These are phyloP conservation scores for Trichoplax adhaerens DNA, from an alignment of 37 sponge, comb jelly and placozoan genomes.

Conservation along the genomic window DNA sequence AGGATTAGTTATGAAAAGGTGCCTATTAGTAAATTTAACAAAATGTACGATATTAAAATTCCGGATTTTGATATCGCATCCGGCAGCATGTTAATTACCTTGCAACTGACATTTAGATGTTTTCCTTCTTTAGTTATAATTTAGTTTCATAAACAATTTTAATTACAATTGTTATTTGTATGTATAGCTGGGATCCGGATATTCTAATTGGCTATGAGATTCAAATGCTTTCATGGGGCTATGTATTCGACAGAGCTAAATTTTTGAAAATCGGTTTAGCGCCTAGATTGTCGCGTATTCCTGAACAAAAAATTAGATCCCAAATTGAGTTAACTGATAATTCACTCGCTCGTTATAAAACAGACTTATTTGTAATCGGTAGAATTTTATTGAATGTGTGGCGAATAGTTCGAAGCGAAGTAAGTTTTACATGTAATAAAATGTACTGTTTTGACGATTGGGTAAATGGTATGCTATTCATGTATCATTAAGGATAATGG, in stretches of 20 bases:
- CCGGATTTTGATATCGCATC: too few species aligned
- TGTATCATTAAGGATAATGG: neutral
- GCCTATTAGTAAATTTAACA: too few species aligned
- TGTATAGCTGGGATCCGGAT: conserved; percentile 56
- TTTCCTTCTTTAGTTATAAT: neutral
- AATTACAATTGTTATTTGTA: conserved; percentile 5
- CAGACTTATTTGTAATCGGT: conserved; percentile 40
- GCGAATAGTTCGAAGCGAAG: conserved; percentile 64
- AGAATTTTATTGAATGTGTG: conserved; percentile 74
- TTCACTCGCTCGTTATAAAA: conserved; percentile 20
- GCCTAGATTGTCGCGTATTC: conserved; percentile 41
- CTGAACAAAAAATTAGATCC: conserved; percentile 5
- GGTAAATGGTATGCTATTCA: neutral
- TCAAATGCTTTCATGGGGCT: conserved; percentile 78
- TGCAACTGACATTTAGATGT: too few species aligned
- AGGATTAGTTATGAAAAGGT: too few species aligned
- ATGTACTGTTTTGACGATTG: neutral
- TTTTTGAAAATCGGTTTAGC: conserved; percentile 37
- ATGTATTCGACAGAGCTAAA: conserved; percentile 63
- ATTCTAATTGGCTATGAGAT: conserved; percentile 80
- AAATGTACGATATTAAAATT: too few species aligned
- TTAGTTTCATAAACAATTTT: neutral
- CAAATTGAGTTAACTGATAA: neutral
- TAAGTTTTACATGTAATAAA: conserved; percentile 2
- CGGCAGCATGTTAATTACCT: too few species aligned